These are phyloP conservation scores for Hippocampus zosterae DNA, from an alignment of 2,113 vertebrate species.

Conservation along the genomic window DNA sequence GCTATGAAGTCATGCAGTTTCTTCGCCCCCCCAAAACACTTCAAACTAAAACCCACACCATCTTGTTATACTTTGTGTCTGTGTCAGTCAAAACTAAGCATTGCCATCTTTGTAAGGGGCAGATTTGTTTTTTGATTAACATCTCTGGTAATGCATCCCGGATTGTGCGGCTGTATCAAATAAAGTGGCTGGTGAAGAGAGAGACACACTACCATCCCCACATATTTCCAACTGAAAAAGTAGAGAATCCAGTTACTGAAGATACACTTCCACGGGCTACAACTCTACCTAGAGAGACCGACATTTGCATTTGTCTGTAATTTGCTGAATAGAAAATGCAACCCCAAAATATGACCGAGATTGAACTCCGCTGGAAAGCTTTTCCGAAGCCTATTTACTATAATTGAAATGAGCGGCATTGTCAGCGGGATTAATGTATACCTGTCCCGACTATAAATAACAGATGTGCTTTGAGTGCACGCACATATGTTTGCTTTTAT, in stretches of 20 bases:
- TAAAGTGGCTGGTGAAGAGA: not conserved
- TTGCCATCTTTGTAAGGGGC: not conserved
- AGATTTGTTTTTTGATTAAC: no score
- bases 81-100: not conserved
- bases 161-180: not conserved
- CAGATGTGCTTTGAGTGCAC: slow-evolving; percentile 11
- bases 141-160: not conserved
- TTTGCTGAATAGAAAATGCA: slow-evolving; percentile 13
- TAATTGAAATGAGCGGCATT: slow-evolving; percentile 24
- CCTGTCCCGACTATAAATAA: slow-evolving; percentile 20
- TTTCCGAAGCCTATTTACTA: slow-evolving; percentile 15
- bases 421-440: slow-evolving; percentile 36
- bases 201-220: not conserved
- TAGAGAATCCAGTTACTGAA: not conserved
- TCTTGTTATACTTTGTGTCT: not conserved
- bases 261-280: not conserved
- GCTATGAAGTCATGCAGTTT: not conserved
- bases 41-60: not conserved
- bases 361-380: slow-evolving; percentile 12
- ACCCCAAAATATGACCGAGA: slow-evolving; percentile 26
- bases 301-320: not conserved
- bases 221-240: not conserved
- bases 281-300: not conserved
- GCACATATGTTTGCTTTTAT: slow-evolving; percentile 9
- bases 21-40: no score